Conservation (phyloP, 2,113 vertebrate genomes). For the Dipodomys ordii region DNA sequence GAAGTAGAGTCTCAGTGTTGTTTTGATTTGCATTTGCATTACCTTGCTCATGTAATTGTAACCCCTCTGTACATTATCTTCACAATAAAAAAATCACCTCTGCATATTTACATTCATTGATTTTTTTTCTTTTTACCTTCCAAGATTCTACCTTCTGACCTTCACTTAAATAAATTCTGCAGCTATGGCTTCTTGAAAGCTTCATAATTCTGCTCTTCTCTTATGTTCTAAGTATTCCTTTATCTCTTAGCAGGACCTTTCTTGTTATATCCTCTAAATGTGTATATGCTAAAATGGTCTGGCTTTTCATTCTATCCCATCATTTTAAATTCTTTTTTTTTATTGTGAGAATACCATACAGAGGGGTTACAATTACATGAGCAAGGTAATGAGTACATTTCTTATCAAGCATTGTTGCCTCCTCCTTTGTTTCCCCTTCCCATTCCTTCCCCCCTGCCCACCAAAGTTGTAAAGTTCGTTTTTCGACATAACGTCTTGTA, state of each 20-base stretch:
- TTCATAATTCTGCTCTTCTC: neutral
- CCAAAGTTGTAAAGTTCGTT: too few relatives aligned
- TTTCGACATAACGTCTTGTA: too few relatives aligned
- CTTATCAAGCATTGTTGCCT: too few relatives aligned
- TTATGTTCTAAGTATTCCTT: neutral
- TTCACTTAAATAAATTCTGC: neutral
- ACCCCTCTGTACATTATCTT: too few relatives aligned
- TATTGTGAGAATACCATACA: too few relatives aligned
- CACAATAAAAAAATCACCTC: neutral
- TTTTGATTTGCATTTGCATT: too few relatives aligned
- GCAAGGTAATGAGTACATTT: too few relatives aligned
- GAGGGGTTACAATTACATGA: too few relatives aligned
- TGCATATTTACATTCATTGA: neutral
- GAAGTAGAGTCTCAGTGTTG: too few relatives aligned
- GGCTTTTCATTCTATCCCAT: neutral
- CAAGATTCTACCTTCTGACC: neutral
- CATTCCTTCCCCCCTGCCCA: too few relatives aligned
- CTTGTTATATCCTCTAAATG: neutral
- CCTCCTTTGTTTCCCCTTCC: too few relatives aligned
- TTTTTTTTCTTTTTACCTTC: neutral
- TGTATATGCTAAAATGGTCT: neutral
- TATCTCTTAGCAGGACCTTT: neutral
- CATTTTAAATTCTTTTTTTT: neutral
- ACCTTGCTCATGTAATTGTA: too few relatives aligned
- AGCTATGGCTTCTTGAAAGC: conserved; percentile 8